Evolutionary conservation across 2,888 invertebrate species (phyloP).

Genomic region (Pegoplata infirma): DNA sequence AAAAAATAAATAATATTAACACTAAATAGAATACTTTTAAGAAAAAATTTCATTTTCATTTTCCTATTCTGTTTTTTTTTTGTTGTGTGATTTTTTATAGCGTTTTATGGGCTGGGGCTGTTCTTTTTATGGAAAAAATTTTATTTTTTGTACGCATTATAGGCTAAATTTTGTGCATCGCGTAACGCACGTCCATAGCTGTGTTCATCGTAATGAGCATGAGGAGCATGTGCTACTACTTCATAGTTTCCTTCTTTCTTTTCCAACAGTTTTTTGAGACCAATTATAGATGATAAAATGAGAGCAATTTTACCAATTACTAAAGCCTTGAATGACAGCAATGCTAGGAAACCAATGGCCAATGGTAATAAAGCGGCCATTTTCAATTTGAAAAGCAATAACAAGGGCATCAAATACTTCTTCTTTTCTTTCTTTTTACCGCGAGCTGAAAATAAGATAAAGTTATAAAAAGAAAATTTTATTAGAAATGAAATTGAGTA

Average conservation of each 20-base stretch:
- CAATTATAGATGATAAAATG: constrained; percentile 86
- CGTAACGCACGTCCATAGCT: constrained; percentile 84
- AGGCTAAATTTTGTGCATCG: constrained; percentile 85
- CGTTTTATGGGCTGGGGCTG: constrained; percentile 4
- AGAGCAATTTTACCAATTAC: constrained; percentile 90
- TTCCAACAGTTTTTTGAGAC: constrained; percentile 85
- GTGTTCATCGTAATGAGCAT: constrained; percentile 80
- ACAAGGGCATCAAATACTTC: constrained; percentile 86
- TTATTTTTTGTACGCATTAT: constrained; percentile 80
- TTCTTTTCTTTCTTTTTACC: constrained; percentile 89
- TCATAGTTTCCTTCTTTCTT: constrained; percentile 87
- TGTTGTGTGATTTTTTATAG: constrained; percentile 15
- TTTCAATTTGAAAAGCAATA: constrained; percentile 88
- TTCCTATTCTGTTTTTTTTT: neutral
- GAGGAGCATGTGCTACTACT: constrained; percentile 85
- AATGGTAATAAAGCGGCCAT: constrained; percentile 88
- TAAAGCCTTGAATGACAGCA: constrained; percentile 90
- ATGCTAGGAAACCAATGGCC: constrained; percentile 86
- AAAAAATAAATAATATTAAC: constrained; percentile 30
- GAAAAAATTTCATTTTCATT: constrained; percentile 3
- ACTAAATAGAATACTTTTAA: constrained; percentile 20
- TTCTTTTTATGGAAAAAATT: constrained; percentile 50
- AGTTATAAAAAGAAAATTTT: neutral
- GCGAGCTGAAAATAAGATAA: constrained; percentile 81
- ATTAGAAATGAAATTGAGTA: too few relatives aligned